Evolutionary conservation across 2,113 vertebrate genomes (phyloP).

Genomic region (Pheucticus melanocephalus): DNA sequence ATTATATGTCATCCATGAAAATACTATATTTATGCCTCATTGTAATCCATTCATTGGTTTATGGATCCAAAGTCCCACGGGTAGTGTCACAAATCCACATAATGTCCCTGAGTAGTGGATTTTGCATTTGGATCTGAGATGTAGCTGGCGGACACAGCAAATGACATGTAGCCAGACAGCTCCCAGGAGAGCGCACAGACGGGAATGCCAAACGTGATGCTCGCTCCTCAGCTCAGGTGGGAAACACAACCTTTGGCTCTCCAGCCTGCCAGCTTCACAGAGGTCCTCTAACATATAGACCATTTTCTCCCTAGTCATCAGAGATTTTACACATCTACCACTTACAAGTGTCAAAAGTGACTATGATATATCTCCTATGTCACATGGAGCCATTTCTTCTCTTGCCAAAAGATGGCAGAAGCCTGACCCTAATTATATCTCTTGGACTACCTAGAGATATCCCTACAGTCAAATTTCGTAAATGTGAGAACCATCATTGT

Average conservation of each 20-base stretch:
- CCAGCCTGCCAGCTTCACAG: not conserved
- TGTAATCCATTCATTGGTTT: constrained; percentile 83
- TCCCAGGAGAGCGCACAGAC: constrained; percentile 48
- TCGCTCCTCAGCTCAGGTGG: constrained; percentile 22
- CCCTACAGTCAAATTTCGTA: not conserved
- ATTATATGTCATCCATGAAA: constrained; percentile 77
- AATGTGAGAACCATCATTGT: not conserved
- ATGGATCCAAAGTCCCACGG: constrained; percentile 76
- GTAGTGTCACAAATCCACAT: constrained; percentile 77
- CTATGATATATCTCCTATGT: not conserved
- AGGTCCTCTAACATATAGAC: not conserved
- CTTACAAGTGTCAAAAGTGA: not conserved
- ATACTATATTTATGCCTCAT: constrained; percentile 76
- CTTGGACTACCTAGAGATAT: not conserved
- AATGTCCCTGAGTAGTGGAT: constrained; percentile 68
- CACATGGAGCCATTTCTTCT: not conserved
- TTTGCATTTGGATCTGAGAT: constrained; percentile 76
- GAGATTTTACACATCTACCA: not conserved
- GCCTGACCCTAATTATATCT: not conserved
- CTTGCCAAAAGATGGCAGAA: not conserved
- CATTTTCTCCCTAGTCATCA: not conserved
- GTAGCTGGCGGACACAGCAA: constrained; percentile 75
- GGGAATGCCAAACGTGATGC: not conserved
- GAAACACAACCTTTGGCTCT: not conserved
- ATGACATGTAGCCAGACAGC: constrained; percentile 70